These are phyloP conservation scores for Desoria tigrina DNA, from an alignment of 2,888 invertebrate species.

Conservation along the genomic window DNA sequence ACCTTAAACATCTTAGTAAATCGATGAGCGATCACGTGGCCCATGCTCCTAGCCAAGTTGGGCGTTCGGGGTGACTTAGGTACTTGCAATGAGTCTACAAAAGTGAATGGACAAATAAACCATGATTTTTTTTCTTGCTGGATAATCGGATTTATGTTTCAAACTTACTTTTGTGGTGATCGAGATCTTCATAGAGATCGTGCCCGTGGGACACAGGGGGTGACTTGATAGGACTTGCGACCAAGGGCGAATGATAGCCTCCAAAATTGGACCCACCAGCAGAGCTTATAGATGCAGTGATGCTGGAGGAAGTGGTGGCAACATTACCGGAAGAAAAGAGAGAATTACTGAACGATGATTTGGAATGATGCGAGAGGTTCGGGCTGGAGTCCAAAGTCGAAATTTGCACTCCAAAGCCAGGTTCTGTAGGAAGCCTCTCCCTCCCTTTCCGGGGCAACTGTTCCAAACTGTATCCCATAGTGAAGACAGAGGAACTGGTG, in stretches of 20 bases:
- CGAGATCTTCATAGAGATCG: conserved; percentile 46
- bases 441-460: conserved; percentile 57
- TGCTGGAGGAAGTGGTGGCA: conserved; percentile 19
- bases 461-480: conserved; percentile 43
- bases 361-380: conserved; percentile 17
- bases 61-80: conserved; percentile 76
- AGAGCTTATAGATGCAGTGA: conserved; percentile 28
- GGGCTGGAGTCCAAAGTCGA: conserved; percentile 34
- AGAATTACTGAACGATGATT: conserved; percentile 29
- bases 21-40: conserved; percentile 84
- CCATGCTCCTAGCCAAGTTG: conserved; percentile 76
- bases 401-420: conserved; percentile 56
- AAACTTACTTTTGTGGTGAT: conserved; percentile 44
- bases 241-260: conserved; percentile 59
- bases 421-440: conserved; percentile 64
- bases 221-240: conserved; percentile 65
- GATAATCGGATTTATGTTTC: background rate
- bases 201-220: conserved; percentile 60
- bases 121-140: conserved; percentile 17
- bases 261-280: conserved; percentile 40
- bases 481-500: conserved; percentile 55
- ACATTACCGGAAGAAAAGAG: conserved; percentile 19
- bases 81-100: conserved; percentile 60
- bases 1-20: conserved; percentile 86
- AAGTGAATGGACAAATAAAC: conserved; percentile 39